These are phyloP conservation scores for Caenorhabditis macrosperma DNA, from an alignment of 2,888 invertebrate species.

Conservation along the genomic window DNA sequence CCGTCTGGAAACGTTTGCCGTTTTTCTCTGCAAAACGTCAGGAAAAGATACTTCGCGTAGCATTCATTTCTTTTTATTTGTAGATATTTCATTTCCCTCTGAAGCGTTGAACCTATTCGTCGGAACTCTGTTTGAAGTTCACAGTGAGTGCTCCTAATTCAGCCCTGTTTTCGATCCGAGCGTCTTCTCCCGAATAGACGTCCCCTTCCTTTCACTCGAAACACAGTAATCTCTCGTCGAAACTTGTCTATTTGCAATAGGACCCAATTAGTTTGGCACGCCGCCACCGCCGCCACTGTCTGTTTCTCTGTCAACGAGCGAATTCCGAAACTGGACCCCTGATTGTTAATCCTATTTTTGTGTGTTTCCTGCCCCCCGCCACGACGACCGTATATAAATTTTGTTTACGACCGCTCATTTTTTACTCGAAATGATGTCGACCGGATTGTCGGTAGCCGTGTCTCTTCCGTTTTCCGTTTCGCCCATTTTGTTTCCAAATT, in stretches of 20 bases:
- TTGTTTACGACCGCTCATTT: slow-evolving; percentile 33
- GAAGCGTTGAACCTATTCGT: too few relatives aligned
- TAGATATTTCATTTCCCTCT: too few relatives aligned
- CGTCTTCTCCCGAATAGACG: too few relatives aligned
- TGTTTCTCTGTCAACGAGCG: slow-evolving; percentile 22
- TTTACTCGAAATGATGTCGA: slow-evolving; percentile 21
- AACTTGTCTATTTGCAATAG: slow-evolving; percentile 34
- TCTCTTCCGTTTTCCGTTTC: slow-evolving; percentile 9
- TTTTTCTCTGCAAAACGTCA: too few relatives aligned
- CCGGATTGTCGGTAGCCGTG: slow-evolving; percentile 34
- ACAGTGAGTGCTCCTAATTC: too few relatives aligned
- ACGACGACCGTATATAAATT: slow-evolving; percentile 15
- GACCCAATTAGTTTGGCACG: slow-evolving; percentile 43
- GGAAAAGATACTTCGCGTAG: too few relatives aligned
- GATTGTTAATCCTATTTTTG: slow-evolving; percentile 46
- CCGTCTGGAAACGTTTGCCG: not conserved
- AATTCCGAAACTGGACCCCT: slow-evolving; percentile 40
- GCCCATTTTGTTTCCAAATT: slow-evolving; percentile 46
- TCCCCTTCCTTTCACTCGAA: slow-evolving; percentile 8
- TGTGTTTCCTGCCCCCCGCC: slow-evolving; percentile 6
- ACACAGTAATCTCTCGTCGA: not conserved
- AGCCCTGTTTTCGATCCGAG: too few relatives aligned
- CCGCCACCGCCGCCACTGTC: too few relatives aligned
- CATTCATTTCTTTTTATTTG: too few relatives aligned
- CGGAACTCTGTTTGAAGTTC: too few relatives aligned